Conservation (phyloP, 2,113 vertebrate species). For the Leucoraja erinaceus region DNA sequence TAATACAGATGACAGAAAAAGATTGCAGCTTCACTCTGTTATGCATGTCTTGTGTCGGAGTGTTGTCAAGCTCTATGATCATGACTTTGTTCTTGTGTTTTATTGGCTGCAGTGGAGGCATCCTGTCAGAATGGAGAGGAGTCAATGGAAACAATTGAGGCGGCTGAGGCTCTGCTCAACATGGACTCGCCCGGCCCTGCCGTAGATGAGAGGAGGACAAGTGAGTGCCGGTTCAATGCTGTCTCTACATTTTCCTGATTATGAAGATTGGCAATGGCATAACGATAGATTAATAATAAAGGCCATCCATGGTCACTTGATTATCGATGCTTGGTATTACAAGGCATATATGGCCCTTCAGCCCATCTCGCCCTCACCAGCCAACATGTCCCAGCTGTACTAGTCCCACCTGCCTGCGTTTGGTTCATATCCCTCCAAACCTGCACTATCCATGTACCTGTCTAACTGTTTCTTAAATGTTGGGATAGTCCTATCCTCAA, state of each 20-base stretch:
- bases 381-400: no score
- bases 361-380: no score
- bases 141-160: conserved; percentile 84
- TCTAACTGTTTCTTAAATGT: no score
- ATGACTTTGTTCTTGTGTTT: conserved; percentile 13
- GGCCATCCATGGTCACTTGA: no score
- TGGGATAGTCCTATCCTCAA: no score
- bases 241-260: background rate
- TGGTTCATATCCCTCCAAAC: no score
- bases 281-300: background rate
- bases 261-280: background rate
- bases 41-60: background rate
- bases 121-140: conserved; percentile 81
- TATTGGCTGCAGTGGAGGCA: conserved; percentile 67
- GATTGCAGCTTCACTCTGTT: background rate
- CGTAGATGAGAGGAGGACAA: conserved; percentile 74
- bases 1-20: background rate
- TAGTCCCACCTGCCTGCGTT: no score
- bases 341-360: background rate
- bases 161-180: conserved; percentile 81
- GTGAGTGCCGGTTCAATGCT: conserved; percentile 56
- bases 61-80: background rate
- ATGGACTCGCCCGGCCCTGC: conserved; percentile 78
- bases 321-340: background rate
- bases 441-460: no score